phyloP scores from a whole-genome alignment of 2,113 vertebrate genomes.

The Pardalotus punctatus region DNA sequence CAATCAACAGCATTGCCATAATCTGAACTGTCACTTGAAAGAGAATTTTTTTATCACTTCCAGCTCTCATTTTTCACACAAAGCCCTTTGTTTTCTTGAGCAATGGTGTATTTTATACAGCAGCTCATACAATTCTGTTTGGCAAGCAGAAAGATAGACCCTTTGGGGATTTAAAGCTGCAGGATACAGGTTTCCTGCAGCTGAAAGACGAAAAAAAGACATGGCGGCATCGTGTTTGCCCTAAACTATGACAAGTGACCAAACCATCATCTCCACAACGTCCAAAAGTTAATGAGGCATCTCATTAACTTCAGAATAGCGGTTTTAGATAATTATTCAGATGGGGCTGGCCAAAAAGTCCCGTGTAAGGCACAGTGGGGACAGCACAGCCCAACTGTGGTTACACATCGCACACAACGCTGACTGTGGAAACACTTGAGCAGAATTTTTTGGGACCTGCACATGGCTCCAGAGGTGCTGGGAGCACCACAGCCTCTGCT shows the following conservation, averaged over 20 bases:
- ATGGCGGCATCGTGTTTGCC: rapidly evolving
- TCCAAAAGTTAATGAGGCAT: not conserved
- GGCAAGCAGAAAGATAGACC: not conserved
- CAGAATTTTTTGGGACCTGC: not conserved
- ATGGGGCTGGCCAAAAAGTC: not conserved
- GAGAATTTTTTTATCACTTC: not conserved
- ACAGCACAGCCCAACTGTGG: rapidly evolving
- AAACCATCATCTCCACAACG: not conserved
- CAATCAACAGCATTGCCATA: not conserved
- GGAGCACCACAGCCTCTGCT: not conserved
- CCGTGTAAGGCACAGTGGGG: rapidly evolving
- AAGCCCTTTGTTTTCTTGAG: not conserved
- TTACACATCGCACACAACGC: rapidly evolving
- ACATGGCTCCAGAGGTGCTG: not conserved
- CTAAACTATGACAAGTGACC: not conserved
- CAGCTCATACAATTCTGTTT: not conserved
- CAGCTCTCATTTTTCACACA: not conserved
- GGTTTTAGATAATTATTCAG: not conserved
- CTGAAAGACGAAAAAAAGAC: not conserved
- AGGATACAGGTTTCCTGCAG: not conserved
- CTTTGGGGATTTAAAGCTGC: not conserved
- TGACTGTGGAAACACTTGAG: not conserved
- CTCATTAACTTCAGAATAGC: not conserved
- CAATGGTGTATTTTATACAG: not conserved
- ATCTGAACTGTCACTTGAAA: not conserved